Base-by-base conservation (phyloP, 2,113 vertebrate genomes). In the Ceyx margarethae region DNA sequence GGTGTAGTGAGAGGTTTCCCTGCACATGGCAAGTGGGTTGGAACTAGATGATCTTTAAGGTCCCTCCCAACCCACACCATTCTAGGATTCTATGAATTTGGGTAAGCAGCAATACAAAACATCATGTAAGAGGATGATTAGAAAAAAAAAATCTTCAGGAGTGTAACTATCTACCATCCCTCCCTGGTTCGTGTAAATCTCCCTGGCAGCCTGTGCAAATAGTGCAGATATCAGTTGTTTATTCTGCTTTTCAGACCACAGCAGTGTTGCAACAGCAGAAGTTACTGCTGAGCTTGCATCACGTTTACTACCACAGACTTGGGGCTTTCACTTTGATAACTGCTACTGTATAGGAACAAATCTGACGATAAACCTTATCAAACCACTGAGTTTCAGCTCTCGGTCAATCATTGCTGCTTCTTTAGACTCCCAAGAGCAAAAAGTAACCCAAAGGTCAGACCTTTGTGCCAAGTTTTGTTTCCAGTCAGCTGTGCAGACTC, bases 381-480 rank as follows among this genome's bases (percentile, higher is more conserved):
- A 28, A 21, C 6, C 23, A 5, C 26, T 15, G 18, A 1, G 0
- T 68, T 91, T 65, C 84, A 78, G 66, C 78, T 48, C 21, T 86
- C 51, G 50, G 46, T 26, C 76, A 35, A 40, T 68, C 45, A 40
- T 56, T 72, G 71, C 66, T 43, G 48, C 50, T 40, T 45, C 8
- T 26, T 57, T 45, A 31, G 4, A 0, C 46, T 73, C 21, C 0
- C 0, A 1, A 23, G 26, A 33, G 45, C 22, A 14, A 45, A 68
- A 57, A 35, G 28, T 25, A 65, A 68, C n/a, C 66, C 67, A 66
- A 89, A 87, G 85, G n/a, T 72, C 78, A 75, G 40, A 5, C 33
- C 23, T 54, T 13, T 33, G 21, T 54, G 43, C 33, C 0, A 0
- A 28, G 14, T 9, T 65, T 26, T 3, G 1, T 15, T 12, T 60